Evolutionary conservation across 2,888 invertebrate species (phyloP).

Genomic region (Drosophila dives): DNA sequence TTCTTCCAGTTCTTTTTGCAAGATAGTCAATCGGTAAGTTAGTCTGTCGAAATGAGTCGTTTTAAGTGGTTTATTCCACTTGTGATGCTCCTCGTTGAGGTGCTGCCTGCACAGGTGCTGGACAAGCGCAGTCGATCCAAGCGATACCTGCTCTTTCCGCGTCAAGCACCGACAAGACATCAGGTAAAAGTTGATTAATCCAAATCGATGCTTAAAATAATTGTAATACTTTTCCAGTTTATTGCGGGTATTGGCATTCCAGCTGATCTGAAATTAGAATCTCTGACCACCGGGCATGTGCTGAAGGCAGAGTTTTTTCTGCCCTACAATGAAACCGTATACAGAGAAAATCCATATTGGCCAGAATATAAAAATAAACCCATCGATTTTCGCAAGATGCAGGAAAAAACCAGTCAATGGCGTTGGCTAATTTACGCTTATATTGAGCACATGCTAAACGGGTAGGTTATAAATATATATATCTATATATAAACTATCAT

Average conservation of each 20-base stretch:
- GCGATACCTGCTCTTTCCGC: conserved; percentile 79
- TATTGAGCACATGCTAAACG: conserved; percentile 66
- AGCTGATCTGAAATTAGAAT: conserved; percentile 80
- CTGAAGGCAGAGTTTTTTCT: conserved; percentile 76
- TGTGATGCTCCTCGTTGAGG: conserved; percentile 5
- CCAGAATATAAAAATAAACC: conserved; percentile 72
- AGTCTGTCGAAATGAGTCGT: conserved; percentile 33
- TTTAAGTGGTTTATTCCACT: conserved; percentile 22
- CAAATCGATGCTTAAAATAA: too few relatives aligned
- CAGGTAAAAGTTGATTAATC: conserved; percentile 60
- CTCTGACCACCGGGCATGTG: conserved; percentile 78
- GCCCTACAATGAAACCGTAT: conserved; percentile 78
- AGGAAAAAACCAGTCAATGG: conserved; percentile 41
- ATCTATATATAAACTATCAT: background rate
- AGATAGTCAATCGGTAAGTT: conserved; percentile 2
- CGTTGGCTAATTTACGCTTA: conserved; percentile 75
- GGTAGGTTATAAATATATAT: conserved; percentile 49
- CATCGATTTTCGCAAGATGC: conserved; percentile 21
- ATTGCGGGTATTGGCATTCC: conserved; percentile 82
- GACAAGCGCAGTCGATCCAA: conserved; percentile 44
- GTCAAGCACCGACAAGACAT: conserved; percentile 79
- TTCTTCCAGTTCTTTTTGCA: background rate
- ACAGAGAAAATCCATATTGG: conserved; percentile 76
- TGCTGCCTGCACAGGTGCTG: background rate
- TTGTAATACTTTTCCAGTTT: conserved; percentile 54